Conservation (phyloP, 1,140 invertebrate species). For the Zeugodacus cucurbitae region DNA sequence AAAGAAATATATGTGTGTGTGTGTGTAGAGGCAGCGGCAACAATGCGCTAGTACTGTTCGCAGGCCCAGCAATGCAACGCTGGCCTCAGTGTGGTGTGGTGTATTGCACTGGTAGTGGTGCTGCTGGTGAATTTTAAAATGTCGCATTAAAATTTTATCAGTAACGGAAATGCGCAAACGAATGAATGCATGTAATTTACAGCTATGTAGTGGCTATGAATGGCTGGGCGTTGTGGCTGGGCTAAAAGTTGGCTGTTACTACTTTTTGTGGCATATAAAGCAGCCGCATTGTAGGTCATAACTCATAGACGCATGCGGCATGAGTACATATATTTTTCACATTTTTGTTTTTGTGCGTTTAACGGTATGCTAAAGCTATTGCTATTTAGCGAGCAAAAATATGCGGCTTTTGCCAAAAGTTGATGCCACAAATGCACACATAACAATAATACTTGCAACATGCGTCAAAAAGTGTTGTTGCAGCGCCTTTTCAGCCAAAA, state of each 20-base stretch:
- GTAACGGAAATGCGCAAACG: slow-evolving; percentile 41
- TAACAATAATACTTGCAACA: not conserved
- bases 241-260: not conserved
- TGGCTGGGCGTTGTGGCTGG: not conserved
- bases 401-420: not conserved
- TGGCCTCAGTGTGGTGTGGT: not conserved
- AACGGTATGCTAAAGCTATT: not conserved
- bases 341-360: not conserved
- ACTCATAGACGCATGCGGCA: not conserved
- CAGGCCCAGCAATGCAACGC: not conserved
- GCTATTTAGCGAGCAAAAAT: not conserved
- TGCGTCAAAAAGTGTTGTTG: not conserved
- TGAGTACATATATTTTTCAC: not conserved
- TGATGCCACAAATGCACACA: not conserved
- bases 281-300: slow-evolving; percentile 25
- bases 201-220: slow-evolving; percentile 34
- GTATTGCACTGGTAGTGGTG: not conserved
- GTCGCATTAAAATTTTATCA: slow-evolving; percentile 42
- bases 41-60: not conserved
- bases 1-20: not conserved
- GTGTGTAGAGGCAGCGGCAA: not conserved
- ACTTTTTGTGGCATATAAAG: not conserved
- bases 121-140: slow-evolving; percentile 1
- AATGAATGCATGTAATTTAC: slow-evolving; percentile 31
- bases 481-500: not conserved